phyloP scores from a whole-genome alignment of 2,797 vertebrate genomes.

The Amphiprion clarkii region DNA sequence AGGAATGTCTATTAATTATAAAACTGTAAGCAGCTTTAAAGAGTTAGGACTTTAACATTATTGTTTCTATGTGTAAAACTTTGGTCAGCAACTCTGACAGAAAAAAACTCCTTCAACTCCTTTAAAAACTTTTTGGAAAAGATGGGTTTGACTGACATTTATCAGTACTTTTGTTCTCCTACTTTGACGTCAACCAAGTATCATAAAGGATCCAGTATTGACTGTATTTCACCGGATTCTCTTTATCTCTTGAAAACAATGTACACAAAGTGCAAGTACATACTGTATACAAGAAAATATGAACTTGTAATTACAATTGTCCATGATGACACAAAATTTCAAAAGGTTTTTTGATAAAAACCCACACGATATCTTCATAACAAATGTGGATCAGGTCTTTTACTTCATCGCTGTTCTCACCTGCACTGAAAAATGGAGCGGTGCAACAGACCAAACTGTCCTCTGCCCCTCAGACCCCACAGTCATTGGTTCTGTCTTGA shows the following conservation, averaged over 20 bases:
- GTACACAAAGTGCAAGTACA: constrained; percentile 61
- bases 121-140: constrained; percentile 14
- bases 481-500: constrained; percentile 88
- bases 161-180: constrained; percentile 19
- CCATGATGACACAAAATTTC: background rate
- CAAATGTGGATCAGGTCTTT: background rate
- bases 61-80: constrained; percentile 43
- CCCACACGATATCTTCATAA: background rate
- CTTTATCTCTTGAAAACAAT: constrained; percentile 38
- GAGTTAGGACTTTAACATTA: constrained; percentile 1
- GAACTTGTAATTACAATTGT: constrained; percentile 10
- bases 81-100: constrained; percentile 43
- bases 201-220: constrained; percentile 7
- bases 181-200: constrained; percentile 7
- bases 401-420: constrained; percentile 19
- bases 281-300: constrained; percentile 27
- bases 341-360: constrained; percentile 29
- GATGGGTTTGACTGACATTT: constrained; percentile 10
- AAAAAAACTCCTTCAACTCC: constrained; percentile 7
- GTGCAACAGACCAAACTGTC: constrained; percentile 4
- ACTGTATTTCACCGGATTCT: constrained; percentile 13
- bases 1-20: constrained; percentile 13
- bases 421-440: constrained; percentile 25
- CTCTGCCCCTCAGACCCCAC: constrained; percentile 86
- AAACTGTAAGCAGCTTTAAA: constrained; percentile 4